Evolutionary conservation across 2,797 vertebrate species (phyloP), one percentile per base, ranked within the genome.

Genomic region (Sebastes vulpes): DNA sequence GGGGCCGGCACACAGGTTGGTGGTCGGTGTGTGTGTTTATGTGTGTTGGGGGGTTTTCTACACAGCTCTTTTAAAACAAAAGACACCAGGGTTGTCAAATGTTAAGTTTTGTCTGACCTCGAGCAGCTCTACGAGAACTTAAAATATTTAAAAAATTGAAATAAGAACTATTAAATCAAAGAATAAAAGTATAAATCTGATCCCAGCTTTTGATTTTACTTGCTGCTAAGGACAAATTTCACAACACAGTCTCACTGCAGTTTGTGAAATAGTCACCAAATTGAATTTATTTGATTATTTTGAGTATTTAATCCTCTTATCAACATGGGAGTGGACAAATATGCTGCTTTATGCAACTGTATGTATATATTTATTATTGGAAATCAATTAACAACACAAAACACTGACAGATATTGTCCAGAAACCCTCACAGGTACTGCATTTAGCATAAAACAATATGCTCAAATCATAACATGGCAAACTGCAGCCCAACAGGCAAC

Each of bases 1-100:
- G 32, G 68, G 77, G 26, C 42, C 20, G 6, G 48, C 70, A 79
- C 61, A 69, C 29, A 58, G 58, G 83, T 75, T 76, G 29, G 58
- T 68, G 50, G 68, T 79, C 32, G 5, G 53, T 53, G 38, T 65
- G 61, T 64, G 38, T 54, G n/a, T 31, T 35, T 52, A 31, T n/a
- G 35, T n/a, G 56, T n/a, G 46, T 6, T 20, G 25, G 14, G 16
- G 28, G 26, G 42, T 0, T 54, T 48, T 23, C n/a, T 18, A 29
- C 3, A n/a, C 2, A 32, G 14, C 7, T 1, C 10, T 29, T 46
- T 52, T 72, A 8, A 72, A 63, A 72, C 58, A 72, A 61, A 60
- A 61, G 28, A 23, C 38, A 29, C 26, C 14, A 50, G 9, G 1
- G 38, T 54, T 63, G 3, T 71, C 8, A 25, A 2, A 60, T 31